Evolutionary conservation across 2,797 vertebrate genomes (phyloP).

Genomic region (Triplophysa bombifrons): DNA sequence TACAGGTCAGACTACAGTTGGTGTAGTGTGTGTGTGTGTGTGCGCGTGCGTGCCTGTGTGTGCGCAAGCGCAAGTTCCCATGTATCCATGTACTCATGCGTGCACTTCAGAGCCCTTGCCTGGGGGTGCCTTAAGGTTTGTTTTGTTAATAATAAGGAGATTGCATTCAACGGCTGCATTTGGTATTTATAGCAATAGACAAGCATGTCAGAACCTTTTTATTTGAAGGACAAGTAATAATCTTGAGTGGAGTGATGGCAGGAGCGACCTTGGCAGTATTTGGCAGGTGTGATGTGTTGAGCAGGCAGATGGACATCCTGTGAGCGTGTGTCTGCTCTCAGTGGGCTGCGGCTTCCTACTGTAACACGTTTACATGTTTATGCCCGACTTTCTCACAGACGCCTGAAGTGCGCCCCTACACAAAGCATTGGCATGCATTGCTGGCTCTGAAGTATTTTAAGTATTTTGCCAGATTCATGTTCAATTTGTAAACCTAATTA

Average conservation of each 20-base stretch:
- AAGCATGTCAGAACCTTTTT: background rate
- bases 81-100: background rate
- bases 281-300: constrained; percentile 33
- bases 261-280: constrained; percentile 3
- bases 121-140: background rate
- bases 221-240: background rate
- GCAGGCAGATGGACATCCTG: constrained; percentile 37
- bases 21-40: background rate
- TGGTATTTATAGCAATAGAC: background rate
- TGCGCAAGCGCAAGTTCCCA: background rate
- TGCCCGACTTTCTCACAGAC: constrained; percentile 4
- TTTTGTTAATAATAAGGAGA: constrained; percentile 7
- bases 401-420: background rate
- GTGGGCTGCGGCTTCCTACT: constrained; percentile 29
- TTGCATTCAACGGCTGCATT: background rate
- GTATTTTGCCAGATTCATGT: background rate
- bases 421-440: background rate
- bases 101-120: too few relatives aligned
- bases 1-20: background rate
- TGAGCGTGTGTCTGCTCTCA: constrained; percentile 42
- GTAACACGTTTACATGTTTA: constrained; percentile 14
- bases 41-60: background rate
- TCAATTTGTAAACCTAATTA: background rate
- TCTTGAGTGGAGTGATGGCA: background rate
- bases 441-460: background rate